phyloP scores from a whole-genome alignment of 30 jellyfish, hydroid and myxozoan genomes.

The Aurelia sp. region DNA sequence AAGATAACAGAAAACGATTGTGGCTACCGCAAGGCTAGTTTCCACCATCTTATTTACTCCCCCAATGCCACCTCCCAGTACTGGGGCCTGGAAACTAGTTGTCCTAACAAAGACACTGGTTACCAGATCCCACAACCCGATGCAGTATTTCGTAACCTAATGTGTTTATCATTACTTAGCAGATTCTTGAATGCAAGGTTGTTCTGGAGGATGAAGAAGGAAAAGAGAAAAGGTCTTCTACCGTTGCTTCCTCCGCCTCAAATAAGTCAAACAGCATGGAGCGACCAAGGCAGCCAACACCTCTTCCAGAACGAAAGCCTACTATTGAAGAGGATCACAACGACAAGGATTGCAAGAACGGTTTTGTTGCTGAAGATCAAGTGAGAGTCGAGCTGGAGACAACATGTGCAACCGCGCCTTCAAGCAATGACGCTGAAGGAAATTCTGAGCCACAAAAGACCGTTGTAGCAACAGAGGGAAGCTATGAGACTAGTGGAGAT shows the following conservation, averaged over 20 bases:
- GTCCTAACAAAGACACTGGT: too few relatives aligned
- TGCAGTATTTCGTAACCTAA: too few relatives aligned
- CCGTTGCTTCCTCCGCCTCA: not conserved
- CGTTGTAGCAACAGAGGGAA: conserved; percentile 8
- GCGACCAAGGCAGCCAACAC: conserved; percentile 8
- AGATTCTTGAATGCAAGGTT: too few relatives aligned
- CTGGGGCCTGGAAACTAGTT: too few relatives aligned
- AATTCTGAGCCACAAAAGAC: not conserved
- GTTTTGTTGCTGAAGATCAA: not conserved
- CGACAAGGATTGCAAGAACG: not conserved
- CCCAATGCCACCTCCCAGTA: too few relatives aligned
- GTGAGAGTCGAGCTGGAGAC: not conserved
- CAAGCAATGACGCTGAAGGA: not conserved
- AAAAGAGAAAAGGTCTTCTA: not conserved
- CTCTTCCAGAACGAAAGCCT: not conserved
- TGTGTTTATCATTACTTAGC: too few relatives aligned
- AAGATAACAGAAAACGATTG: too few relatives aligned
- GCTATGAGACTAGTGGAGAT: conserved; percentile 64
- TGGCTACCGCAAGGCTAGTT: too few relatives aligned
- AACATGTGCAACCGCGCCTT: not conserved
- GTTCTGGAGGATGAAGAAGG: too few relatives aligned
- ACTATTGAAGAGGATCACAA: not conserved
- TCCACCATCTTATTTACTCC: too few relatives aligned
- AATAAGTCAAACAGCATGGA: not conserved
- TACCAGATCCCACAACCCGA: too few relatives aligned